Evolutionary conservation across 2,113 vertebrate species (phyloP).

Genomic region (Caretta caretta): DNA sequence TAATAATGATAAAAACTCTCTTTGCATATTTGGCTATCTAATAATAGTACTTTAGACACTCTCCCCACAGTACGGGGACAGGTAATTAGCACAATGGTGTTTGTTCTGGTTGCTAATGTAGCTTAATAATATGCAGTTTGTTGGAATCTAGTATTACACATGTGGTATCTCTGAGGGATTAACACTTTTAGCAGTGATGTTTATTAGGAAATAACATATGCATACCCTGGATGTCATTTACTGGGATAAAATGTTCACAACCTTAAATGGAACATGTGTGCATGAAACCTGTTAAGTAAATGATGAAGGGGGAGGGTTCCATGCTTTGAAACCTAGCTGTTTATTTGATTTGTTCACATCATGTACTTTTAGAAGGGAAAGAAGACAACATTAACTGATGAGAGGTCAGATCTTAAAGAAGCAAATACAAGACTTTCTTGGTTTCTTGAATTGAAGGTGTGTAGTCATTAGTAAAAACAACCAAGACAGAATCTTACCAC

Average conservation of each 20-base stretch:
- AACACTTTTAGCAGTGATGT: neutral
- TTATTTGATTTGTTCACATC: neutral
- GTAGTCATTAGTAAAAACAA: neutral
- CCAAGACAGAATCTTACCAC: neutral
- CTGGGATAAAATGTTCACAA: neutral
- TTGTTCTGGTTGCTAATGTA: neutral
- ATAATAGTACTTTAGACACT: neutral
- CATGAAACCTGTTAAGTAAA: neutral
- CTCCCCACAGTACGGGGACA: neutral
- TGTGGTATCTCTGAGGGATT: neutral
- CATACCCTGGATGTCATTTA: neutral
- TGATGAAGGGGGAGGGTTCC: neutral
- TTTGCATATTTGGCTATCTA: neutral
- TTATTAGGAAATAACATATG: slow-evolving; percentile 1
- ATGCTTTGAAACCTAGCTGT: neutral
- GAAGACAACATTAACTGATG: neutral
- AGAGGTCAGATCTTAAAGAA: neutral
- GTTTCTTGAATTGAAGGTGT: neutral
- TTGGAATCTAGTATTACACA: neutral
- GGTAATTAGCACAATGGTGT: neutral
- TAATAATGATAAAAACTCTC: neutral
- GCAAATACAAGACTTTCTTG: neutral
- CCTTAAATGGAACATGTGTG: neutral
- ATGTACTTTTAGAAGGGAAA: neutral
- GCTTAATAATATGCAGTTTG: neutral